phyloP scores from a whole-genome alignment of 2,113 vertebrate genomes.

The Hyperoodon ampullatus region DNA sequence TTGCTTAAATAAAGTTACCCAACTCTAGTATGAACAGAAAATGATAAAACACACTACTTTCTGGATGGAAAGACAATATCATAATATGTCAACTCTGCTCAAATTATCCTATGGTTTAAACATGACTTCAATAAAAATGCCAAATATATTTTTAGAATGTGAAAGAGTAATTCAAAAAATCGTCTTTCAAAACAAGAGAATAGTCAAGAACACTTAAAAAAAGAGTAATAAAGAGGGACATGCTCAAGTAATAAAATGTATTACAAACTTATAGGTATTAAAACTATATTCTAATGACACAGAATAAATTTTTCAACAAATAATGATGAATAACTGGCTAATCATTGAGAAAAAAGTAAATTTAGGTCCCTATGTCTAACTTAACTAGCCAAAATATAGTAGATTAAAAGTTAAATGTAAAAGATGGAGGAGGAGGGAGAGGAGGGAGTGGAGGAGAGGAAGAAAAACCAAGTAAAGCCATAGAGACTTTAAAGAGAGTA shows the following conservation, averaged over 20 bases:
- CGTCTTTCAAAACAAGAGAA: slow-evolving; percentile 29
- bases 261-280: neutral
- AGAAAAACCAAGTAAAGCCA: neutral
- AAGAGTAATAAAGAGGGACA: neutral
- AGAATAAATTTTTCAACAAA: slow-evolving; percentile 11
- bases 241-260: slow-evolving; percentile 28
- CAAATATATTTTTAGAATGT: slow-evolving; percentile 3
- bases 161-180: neutral
- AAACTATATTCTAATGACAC: neutral
- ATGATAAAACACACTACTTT: neutral
- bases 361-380: neutral
- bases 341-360: neutral
- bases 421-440: neutral
- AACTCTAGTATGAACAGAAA: neutral
- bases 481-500: neutral
- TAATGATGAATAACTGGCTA: neutral
- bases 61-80: neutral
- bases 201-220: neutral
- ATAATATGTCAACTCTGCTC: neutral
- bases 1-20: slow-evolving; percentile 1
- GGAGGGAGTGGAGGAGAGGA: slow-evolving; percentile 44
- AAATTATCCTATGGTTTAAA: slow-evolving; percentile 25
- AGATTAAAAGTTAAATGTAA: neutral
- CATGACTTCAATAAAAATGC: neutral
- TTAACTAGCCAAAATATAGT: neutral